Conservation (phyloP, 2,888 invertebrate species). For the Nymphalis c-album region DNA sequence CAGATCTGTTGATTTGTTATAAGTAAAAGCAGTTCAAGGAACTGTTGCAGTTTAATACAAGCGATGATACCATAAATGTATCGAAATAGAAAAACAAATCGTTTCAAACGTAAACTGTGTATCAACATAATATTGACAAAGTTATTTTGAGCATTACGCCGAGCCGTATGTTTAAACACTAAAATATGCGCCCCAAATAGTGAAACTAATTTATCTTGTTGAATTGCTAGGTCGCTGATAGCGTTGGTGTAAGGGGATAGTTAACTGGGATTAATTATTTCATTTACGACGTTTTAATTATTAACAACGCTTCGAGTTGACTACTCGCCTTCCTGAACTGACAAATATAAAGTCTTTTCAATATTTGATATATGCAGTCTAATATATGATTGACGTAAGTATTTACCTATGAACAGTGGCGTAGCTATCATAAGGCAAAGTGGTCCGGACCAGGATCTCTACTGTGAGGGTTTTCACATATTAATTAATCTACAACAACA, state of each 20-base stretch:
- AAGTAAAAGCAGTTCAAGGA: slow-evolving; percentile 36
- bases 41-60: slow-evolving; percentile 18
- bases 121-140: slow-evolving; percentile 1
- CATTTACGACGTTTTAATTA: slow-evolving; percentile 58
- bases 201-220: slow-evolving; percentile 39
- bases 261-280: slow-evolving; percentile 67
- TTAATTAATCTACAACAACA: too few species aligned
- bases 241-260: slow-evolving; percentile 49
- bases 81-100: not conserved
- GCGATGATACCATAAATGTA: slow-evolving; percentile 12
- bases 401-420: too few species aligned
- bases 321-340: not conserved
- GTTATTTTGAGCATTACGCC: slow-evolving; percentile 11
- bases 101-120: not conserved
- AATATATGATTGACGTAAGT: too few species aligned
- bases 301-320: slow-evolving; percentile 40
- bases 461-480: too few species aligned
- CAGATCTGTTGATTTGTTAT: slow-evolving; percentile 58
- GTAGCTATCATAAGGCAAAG: too few species aligned
- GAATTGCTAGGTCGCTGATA: slow-evolving; percentile 40
- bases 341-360: not conserved
- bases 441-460: too few species aligned
- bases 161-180: slow-evolving; percentile 18
- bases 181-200: slow-evolving; percentile 40
- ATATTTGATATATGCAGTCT: not conserved